Percentiles rank a stretch among this genome's conserved stretches.
phyloP scores from a whole-genome alignment of 2,113 vertebrate species.

The Prunella fulvescens region DNA sequence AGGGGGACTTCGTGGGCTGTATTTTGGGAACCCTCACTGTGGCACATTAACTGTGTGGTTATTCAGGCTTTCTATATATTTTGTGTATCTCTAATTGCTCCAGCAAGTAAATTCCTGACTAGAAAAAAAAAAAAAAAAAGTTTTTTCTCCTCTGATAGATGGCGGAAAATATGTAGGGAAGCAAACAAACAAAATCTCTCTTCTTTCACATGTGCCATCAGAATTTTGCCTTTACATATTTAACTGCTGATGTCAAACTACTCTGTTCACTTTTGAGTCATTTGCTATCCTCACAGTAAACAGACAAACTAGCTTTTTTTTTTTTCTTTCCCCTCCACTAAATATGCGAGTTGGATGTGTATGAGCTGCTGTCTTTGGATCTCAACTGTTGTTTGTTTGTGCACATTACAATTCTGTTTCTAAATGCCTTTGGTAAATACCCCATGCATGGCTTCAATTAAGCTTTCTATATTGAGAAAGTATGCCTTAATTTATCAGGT shows the following conservation, averaged over 20 bases:
- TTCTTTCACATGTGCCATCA: not conserved
- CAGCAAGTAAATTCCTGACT: not conserved
- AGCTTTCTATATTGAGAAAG: conserved; percentile 54
- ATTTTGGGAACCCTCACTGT: not conserved
- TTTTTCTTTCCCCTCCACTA: fast-evolving
- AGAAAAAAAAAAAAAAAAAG: not conserved
- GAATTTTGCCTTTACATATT: not conserved
- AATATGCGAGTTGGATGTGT: not conserved
- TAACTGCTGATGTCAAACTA: not conserved
- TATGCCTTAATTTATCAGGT: conserved; percentile 71
- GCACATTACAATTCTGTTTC: not conserved
- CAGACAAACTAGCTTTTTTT: not conserved
- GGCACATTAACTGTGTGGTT: not conserved
- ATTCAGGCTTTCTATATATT: not conserved
- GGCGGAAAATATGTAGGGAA: not conserved
- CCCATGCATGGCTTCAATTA: conserved; percentile 28
- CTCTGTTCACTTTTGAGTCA: conserved; percentile 2
- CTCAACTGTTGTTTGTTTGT: not conserved
- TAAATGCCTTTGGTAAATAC: conserved; percentile 5
- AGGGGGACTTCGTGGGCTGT: not conserved
- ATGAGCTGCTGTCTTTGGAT: not conserved
- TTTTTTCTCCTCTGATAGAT: not conserved
- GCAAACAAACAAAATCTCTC: not conserved
- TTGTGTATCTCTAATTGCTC: not conserved
- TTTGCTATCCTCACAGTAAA: not conserved